phyloP scores from a whole-genome alignment of 2,797 vertebrate genomes.

The Tenualosa thibaudeaui region DNA sequence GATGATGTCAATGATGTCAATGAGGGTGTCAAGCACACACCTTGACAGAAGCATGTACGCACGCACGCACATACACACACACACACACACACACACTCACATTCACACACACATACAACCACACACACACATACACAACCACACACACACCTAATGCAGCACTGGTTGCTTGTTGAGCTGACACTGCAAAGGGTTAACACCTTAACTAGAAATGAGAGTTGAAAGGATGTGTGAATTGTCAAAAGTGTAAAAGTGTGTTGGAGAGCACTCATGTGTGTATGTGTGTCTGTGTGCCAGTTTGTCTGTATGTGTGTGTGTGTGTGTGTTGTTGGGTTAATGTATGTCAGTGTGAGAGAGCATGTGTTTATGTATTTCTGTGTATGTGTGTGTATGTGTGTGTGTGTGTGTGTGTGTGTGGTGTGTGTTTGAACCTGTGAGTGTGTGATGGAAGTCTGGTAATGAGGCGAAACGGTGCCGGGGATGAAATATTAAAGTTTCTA shows the following conservation, averaged over 20 bases:
- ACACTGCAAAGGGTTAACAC: constrained; percentile 12
- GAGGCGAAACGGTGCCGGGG: constrained; percentile 69
- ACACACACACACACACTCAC: background rate
- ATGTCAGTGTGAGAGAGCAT: background rate
- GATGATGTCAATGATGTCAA: background rate
- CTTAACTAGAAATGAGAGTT: background rate
- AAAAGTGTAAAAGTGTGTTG: constrained; percentile 8
- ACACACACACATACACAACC: background rate
- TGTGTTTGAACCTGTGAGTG: constrained; percentile 52
- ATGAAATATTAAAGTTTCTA: constrained; percentile 84
- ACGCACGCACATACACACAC: background rate
- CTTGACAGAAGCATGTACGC: background rate
- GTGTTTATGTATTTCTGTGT: constrained; percentile 42
- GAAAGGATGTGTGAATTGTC: constrained; percentile 17
- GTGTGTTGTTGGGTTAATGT: constrained; percentile 39
- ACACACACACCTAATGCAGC: background rate
- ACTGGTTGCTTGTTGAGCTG: background rate
- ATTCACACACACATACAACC: background rate
- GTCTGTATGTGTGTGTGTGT: constrained; percentile 52
- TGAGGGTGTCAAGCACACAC: background rate
- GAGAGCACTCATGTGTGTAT: background rate
- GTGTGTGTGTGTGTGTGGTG: constrained; percentile 21
- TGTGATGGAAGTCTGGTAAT: constrained; percentile 75
- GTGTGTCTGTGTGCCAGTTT: background rate
- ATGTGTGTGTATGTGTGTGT: constrained; percentile 16